Evolutionary conservation across 2,113 vertebrate genomes (phyloP).

Genomic region (Lamprotornis superbus): DNA sequence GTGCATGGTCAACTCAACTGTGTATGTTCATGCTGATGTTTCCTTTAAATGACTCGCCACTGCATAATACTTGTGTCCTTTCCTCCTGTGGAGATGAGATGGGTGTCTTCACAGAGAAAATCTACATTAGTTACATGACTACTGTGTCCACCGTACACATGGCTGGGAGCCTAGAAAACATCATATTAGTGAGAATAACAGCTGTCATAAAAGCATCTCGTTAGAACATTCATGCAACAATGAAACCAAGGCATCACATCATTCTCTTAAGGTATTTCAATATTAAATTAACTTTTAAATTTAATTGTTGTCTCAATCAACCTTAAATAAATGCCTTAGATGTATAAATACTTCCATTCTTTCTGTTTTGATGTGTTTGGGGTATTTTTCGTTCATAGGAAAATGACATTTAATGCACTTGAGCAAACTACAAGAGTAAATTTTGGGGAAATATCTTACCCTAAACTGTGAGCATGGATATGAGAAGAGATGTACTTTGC

Average conservation of each 20-base stretch:
- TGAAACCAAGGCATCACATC: background rate
- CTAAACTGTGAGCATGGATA: constrained; percentile 94
- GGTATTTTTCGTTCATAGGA: background rate
- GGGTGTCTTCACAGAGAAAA: constrained; percentile 91
- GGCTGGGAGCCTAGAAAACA: constrained; percentile 87
- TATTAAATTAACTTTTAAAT: background rate
- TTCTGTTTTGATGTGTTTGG: background rate
- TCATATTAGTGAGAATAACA: background rate
- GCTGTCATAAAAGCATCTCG: background rate
- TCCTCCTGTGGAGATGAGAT: constrained; percentile 94
- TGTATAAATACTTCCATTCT: background rate
- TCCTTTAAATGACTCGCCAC: constrained; percentile 89
- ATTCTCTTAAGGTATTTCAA: background rate
- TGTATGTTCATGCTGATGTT: background rate
- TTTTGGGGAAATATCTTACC: constrained; percentile 72
- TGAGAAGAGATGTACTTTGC: constrained; percentile 96
- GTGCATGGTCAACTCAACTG: constrained; percentile 22
- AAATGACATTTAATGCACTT: background rate
- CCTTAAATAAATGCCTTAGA: background rate
- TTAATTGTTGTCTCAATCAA: background rate
- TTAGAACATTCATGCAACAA: background rate
- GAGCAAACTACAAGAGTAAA: background rate
- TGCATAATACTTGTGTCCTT: constrained; percentile 99
- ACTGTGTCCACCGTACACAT: constrained; percentile 91
- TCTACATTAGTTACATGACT: constrained; percentile 97